Evolutionary conservation across 2,113 vertebrate species (phyloP).

Genomic region (Urocynchramus pylzowi): DNA sequence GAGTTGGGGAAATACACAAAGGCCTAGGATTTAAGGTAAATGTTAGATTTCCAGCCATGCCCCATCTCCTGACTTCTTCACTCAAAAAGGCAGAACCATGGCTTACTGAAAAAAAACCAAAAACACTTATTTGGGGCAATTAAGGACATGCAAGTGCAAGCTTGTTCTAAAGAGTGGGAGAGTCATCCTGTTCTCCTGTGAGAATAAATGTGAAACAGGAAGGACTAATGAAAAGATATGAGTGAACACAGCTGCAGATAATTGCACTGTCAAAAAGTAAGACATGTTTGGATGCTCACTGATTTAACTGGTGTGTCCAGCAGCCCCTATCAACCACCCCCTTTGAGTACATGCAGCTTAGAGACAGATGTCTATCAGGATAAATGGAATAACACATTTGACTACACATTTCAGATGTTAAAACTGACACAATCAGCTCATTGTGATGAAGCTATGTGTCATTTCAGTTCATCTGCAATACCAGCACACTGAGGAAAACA

Average conservation of each 20-base stretch:
- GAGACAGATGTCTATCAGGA: not conserved
- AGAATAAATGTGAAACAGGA: not conserved
- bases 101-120: not conserved
- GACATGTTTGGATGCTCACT: not conserved
- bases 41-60: not conserved
- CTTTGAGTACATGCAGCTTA: not conserved
- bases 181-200: not conserved
- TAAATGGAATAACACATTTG: not conserved
- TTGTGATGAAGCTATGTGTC: not conserved
- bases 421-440: not conserved
- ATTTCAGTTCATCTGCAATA: not conserved
- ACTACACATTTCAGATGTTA: not conserved
- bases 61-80: not conserved
- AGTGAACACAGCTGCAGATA: not conserved
- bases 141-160: not conserved
- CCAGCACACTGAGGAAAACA: conserved; percentile 1
- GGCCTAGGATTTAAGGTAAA: not conserved
- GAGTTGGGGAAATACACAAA: not conserved
- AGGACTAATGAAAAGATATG: not conserved
- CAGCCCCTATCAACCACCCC: not conserved
- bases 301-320: not conserved
- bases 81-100: not conserved
- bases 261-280: not conserved
- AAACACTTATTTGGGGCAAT: not conserved
- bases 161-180: not conserved